Base-by-base conservation (phyloP, 2,888 invertebrate species). In the Phortica magna region DNA sequence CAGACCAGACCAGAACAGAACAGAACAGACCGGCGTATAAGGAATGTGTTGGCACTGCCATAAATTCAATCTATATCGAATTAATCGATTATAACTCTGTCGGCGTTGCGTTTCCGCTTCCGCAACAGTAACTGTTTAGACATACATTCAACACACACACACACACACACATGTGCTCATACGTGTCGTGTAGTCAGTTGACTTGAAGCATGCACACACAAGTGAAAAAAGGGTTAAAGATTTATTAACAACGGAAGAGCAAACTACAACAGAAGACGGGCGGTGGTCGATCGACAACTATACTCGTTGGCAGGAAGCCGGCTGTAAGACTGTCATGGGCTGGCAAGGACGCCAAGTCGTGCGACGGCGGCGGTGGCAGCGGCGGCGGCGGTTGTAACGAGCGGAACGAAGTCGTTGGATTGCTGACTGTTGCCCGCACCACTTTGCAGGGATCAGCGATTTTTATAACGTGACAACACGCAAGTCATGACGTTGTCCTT, bases 401-500 rank as follows among this genome's bases (percentile, higher is more conserved):
- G 88, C 88, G 87, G 81, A 88, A 85, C 86, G 81, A 88, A 87
- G 80, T 78, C 77, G 73, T 48, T 48, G 48, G 48, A 48, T 48
- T 48, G 31, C 39, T 80, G 59, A 42, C 65, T 43, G 74, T 31
- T 31, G 22, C 48, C 72, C 67, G 57, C 65, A 73, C 77, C 79
- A 79, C 79, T 81, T 81, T 80, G 82, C 81, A 79, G 80, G 88
- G 83, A 84, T 90, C 86, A 87, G 84, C 89, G 83, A 80, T 85
- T 89, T 90, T 89, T 88, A 90, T 91, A 91, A 91, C 92, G 91
- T 92, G 92, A 91, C 91, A 91, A 91, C 92, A 91, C 91, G 92
- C 92, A 90, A 92, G 83, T 83, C 82, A 76, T 81, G 81, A 80
- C 78, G 76, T 73, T 79, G 70, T 55, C 61, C 61, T 12, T 19